Evolutionary conservation across 2,888 invertebrate genomes (phyloP), one percentile per base, ranked within the genome.

Genomic region (Onchidella celtica): DNA sequence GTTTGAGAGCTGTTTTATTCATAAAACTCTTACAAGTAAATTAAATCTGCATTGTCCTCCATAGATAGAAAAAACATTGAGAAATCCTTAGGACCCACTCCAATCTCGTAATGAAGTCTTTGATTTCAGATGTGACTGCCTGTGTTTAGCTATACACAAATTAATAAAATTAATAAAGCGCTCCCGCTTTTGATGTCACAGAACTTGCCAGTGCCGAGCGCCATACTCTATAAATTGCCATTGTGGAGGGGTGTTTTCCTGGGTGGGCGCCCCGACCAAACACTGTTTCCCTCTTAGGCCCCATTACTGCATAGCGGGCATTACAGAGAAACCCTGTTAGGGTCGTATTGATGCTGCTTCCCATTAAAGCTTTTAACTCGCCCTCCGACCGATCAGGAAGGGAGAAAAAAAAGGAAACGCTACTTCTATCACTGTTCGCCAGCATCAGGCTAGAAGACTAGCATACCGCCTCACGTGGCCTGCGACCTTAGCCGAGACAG

Each of bases 321-420:
- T 68, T 78, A 78, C 77, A 79, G 79, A 63, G 65, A 79, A 79
- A 79, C 14, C 79, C 79, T 72, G 79, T 79, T 79, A 79, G 72
- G 79, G 63, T 61, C 61, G 70, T 65, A 79, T 79, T 79, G 79
- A 79, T 79, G 79, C 59, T 55, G 40, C 63, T 38, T 63, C 63
- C 65, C 79, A 79, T 79, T 70, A 79, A 72, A 79, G 70, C 79
- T 79, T 63, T 70, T 32, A 63, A 72, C 79, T 63, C 47, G 61
- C 63, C 63, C 68, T 32, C 29, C 65, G 29, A 47, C 77, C 40
- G 36, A 68, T 55, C 57, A 32, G 68, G 36, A 32, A 34, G 57
- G 24, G 24, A 17, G 57, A 59, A 59, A 27, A 38, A 17, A 55
- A 4, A 24, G 9, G 3, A 40, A n/a, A 66, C 21, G n/a, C 2